Base-by-base conservation (phyloP, 37 sponge, comb jelly and placozoan species). In the Theonella swinhoei region DNA sequence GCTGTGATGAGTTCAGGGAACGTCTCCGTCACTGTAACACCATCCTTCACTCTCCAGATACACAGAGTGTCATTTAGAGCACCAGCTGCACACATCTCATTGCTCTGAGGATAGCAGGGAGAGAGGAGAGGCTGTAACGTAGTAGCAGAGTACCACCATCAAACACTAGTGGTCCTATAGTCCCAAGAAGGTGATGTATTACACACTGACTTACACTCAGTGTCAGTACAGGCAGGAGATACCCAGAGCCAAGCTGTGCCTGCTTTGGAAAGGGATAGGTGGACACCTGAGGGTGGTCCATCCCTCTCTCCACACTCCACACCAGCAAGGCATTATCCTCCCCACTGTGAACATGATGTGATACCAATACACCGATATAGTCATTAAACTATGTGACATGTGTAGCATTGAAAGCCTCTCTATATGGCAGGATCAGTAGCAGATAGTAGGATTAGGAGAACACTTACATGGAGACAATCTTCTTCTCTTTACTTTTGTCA, bases 11-110 rank as follows among this genome's bases (percentile, higher is more conserved):
- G 64, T 26, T 77, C 78, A 62, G 83, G 64, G 64, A 88, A 72
- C 22, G 64, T 77, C 14, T 64, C 68, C 31, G 58, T 83, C 5
- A 34, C 79, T 34, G 42, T 42, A 28, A 64, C 58, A 0, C 77
- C 77, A 61, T 88, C 89, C 22, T 63, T 88, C 29, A 83, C 64
- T n/a, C 76, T 61, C 83, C 83, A 88, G 25, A 88, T 70, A 71
- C 83, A 82, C 54, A 88, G 36, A 22, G 58, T 41, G 3, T 82
- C 33, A 34, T 82, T 62, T 24, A 82, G 24, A 5, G 83, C 89
- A 58, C 59, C 72, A 39, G 79, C 83, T n/a, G 82, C 64, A 72
- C 83, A 88, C 25, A 25, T 77, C 43, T 62, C 39, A 32, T 39
- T 70, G 39, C 25, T 76, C 89, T 88, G 61, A 1, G 14, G 43